These are phyloP conservation scores for Cebus imitator DNA, from an alignment of 2,113 vertebrate genomes.

Conservation along the genomic window DNA sequence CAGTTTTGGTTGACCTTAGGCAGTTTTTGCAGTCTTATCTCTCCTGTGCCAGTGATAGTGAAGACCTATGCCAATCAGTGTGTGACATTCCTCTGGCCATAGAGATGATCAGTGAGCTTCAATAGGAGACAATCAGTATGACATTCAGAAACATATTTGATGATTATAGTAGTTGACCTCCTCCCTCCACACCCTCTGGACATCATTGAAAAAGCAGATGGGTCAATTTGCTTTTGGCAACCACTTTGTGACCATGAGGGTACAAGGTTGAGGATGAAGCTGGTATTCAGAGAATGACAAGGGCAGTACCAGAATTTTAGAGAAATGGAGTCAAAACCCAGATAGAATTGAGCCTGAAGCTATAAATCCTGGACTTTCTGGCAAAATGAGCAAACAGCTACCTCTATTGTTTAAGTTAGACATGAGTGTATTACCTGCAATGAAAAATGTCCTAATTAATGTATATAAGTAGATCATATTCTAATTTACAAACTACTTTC, in stretches of 20 bases:
- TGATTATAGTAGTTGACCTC: background rate
- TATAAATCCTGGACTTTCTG: background rate
- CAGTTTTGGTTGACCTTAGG: background rate
- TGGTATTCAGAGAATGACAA: background rate
- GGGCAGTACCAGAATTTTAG: background rate
- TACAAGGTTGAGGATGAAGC: background rate
- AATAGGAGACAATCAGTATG: background rate
- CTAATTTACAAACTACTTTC: background rate
- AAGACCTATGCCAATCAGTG: background rate
- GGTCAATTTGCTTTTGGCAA: background rate
- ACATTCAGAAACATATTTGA: background rate
- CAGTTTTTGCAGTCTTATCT: background rate
- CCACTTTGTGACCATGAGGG: background rate
- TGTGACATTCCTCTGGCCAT: background rate
- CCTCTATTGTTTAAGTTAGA: conserved; percentile 7
- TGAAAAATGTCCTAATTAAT: background rate
- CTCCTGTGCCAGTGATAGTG: background rate
- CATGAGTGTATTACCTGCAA: background rate
- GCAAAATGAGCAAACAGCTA: background rate
- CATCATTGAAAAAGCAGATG: background rate
- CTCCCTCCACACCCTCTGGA: background rate
- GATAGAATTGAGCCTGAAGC: background rate
- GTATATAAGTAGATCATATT: background rate
- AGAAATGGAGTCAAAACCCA: background rate
- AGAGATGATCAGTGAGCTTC: background rate